These are phyloP conservation scores for Bombyx mandarina DNA, from an alignment of 1,140 invertebrate genomes.

Conservation along the genomic window DNA sequence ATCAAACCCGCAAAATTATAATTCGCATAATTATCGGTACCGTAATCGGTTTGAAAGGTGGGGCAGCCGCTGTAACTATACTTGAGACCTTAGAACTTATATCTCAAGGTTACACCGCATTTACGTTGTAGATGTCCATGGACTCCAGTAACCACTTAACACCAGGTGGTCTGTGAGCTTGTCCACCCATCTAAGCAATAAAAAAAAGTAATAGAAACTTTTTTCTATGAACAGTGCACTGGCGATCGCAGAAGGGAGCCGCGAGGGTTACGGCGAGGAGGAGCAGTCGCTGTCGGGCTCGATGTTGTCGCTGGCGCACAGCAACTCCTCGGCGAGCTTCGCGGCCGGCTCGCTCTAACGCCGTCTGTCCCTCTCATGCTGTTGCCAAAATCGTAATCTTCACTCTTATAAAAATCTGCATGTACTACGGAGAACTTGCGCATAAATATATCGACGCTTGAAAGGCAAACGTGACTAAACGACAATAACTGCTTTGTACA, in stretches of 20 bases:
- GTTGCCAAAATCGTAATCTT: constrained; percentile 5
- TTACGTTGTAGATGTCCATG: no score
- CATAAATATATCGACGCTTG: not conserved
- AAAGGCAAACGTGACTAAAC: no score
- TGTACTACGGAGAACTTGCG: not conserved
- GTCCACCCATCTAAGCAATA: no score
- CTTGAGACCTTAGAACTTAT: no score
- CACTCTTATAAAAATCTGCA: not conserved
- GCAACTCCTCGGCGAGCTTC: constrained; percentile 92
- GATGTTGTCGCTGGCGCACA: constrained; percentile 93
- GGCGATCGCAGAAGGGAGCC: constrained; percentile 90
- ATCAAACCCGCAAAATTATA: no score
- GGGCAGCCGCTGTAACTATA: no score
- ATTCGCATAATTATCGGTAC: no score
- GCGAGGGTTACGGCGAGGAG: constrained; percentile 87
- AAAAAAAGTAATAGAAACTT: not conserved
- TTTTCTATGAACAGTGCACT: constrained; percentile 78
- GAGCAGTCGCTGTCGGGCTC: constrained; percentile 93
- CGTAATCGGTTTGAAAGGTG: no score
- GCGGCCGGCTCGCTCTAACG: constrained; percentile 86
- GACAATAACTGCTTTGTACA: no score
- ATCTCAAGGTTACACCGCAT: no score
- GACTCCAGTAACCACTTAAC: no score
- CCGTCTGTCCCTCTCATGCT: not conserved
- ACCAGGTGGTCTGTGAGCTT: no score